These are phyloP conservation scores for Matsumurasca onukii DNA, from an alignment of 1,140 invertebrate species.

Conservation along the genomic window DNA sequence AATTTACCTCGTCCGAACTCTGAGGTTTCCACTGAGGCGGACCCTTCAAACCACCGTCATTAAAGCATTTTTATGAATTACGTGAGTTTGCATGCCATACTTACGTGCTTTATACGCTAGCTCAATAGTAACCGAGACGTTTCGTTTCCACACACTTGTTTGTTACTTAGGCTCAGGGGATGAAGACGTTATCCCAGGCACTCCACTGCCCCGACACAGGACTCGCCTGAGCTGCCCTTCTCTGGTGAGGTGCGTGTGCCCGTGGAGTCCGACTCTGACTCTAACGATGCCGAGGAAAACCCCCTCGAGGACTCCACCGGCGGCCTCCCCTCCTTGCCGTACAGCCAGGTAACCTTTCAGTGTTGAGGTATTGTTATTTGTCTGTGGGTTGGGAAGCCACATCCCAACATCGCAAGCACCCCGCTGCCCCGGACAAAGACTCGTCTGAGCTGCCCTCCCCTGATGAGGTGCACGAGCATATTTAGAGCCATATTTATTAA, in stretches of 20 bases:
- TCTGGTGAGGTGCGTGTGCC: not conserved
- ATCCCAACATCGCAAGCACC: not conserved
- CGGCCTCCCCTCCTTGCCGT: not conserved
- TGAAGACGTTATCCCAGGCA: slow-evolving; percentile 3
- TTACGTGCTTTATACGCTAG: too few relatives aligned
- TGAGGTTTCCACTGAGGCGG: too few relatives aligned
- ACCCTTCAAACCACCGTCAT: too few relatives aligned
- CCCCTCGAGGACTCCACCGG: slow-evolving; percentile 8
- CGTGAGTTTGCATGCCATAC: too few relatives aligned
- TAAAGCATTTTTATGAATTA: too few relatives aligned
- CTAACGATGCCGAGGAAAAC: not conserved
- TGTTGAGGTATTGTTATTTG: not conserved
- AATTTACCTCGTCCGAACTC: too few relatives aligned
- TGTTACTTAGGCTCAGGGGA: too few relatives aligned
- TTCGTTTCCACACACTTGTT: too few relatives aligned
- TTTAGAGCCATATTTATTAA: not conserved
- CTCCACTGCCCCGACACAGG: not conserved
- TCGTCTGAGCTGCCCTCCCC: not conserved
- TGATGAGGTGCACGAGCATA: not conserved
- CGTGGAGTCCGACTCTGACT: not conserved
- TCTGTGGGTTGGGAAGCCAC: not conserved
- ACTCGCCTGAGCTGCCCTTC: not conserved
- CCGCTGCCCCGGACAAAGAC: not conserved
- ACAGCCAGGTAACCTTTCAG: not conserved
- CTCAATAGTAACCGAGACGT: too few relatives aligned